Base-by-base conservation (phyloP, 2,888 invertebrate species). In the Drosophila barbarae region DNA sequence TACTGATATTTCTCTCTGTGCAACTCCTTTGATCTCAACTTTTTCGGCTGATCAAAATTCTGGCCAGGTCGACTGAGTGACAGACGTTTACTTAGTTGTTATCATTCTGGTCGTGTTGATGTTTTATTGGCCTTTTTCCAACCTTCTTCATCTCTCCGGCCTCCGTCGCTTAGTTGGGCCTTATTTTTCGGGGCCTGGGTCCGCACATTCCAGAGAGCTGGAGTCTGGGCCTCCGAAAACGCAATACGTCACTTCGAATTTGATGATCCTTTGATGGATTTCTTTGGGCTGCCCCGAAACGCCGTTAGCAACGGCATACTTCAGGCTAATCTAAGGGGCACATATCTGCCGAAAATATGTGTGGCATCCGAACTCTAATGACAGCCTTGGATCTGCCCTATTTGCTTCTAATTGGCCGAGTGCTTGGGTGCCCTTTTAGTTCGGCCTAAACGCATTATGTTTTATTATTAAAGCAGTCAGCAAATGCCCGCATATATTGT, bases 251-350 rank as follows among this genome's bases (percentile, higher is more conserved):
- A 83, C 80, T 61, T 32, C 64, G 69, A 56, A 78, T 71, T 80
- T 83, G 82, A 85, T 74, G 85, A 83, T 82, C 75, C 75, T 72
- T 85, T 85, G 82, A 85, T 84, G 82, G 85, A 83, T 83, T 70
- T 77, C 84, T 66, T 44, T 26, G 7, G 46, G 28, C 42, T 39
- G 54, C 52, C 58, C 46, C 72, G 69, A 76, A 73, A 76, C 58
- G 71, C 83, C 82, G 82, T 82, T 85, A 83, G 85, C 67, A 36
- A 69, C 65, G 64, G 68, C 66, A 71, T 71, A 32, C 15, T 21
- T 58, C 53, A 63, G 36, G 84, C 78, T 85, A 85, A 82, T 80
- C 81, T 85, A 60, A 77, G 69, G 71, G 68, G 64, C 49, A 79
- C 73, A 9, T 73, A 73, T 72, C 71, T 83, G 69, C 23, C 18